Conservation (phyloP, 2,113 vertebrate genomes). For the Myrmecophaga tridactyla region DNA sequence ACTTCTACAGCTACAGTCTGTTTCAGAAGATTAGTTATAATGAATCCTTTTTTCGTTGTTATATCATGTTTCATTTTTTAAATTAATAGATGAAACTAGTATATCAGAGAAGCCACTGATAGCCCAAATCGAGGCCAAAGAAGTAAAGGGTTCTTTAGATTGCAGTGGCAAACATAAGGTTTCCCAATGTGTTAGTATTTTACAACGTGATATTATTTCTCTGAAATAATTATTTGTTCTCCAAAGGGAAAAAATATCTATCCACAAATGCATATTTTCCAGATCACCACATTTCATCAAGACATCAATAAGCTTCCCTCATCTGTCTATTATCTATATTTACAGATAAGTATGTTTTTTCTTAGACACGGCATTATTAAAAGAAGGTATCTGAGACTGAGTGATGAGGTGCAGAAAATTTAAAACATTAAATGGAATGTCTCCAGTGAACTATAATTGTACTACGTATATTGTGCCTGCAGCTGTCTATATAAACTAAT, state of each 20-base stretch:
- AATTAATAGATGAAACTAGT: neutral
- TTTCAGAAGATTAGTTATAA: neutral
- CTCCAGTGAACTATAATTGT: neutral
- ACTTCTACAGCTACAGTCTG: neutral
- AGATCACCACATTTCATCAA: neutral
- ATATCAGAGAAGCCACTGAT: neutral
- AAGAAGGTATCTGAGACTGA: conserved; percentile 23
- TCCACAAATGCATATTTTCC: neutral
- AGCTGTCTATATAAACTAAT: conserved; percentile 54
- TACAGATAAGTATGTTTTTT: neutral
- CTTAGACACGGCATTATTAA: neutral
- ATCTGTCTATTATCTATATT: neutral
- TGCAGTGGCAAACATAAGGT: neutral
- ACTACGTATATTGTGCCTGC: neutral
- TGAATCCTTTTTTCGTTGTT: neutral
- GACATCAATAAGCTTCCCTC: neutral
- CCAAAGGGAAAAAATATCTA: neutral
- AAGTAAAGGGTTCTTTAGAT: neutral
- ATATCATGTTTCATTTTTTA: too few relatives aligned
- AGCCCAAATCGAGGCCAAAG: neutral
- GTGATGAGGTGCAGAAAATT: conserved; percentile 7
- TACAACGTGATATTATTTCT: neutral
- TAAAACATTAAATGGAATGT: neutral
- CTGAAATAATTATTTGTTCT: neutral
- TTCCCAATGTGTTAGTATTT: neutral